These are phyloP conservation scores for Monomorium pharaonis DNA, from an alignment of 1,140 invertebrate genomes.

Conservation along the genomic window DNA sequence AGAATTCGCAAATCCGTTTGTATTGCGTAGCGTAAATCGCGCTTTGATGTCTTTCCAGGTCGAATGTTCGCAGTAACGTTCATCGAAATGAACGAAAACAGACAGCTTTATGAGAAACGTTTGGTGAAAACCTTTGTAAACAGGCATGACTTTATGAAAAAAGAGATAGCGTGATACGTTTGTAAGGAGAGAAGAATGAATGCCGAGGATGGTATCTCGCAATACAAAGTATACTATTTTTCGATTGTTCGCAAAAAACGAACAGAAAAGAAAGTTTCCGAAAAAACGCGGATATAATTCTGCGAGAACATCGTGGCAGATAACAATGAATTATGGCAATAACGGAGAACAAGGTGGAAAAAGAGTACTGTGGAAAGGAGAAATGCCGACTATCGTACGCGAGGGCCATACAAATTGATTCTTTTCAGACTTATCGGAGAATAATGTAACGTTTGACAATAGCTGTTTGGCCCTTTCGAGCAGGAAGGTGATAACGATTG, in stretches of 20 bases:
- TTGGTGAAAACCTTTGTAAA: neutral
- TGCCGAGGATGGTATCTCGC: neutral
- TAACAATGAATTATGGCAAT: slow-evolving; percentile 38
- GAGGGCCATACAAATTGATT: slow-evolving; percentile 75
- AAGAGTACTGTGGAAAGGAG: neutral
- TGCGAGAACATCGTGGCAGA: neutral
- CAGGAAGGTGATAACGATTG: slow-evolving; percentile 3
- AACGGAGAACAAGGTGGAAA: slow-evolving; percentile 33
- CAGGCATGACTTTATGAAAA: slow-evolving; percentile 6
- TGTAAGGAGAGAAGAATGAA: slow-evolving; percentile 9
- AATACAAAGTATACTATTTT: neutral
- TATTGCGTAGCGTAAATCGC: slow-evolving; percentile 4
- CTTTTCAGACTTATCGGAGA: slow-evolving; percentile 76
- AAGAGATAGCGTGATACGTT: neutral
- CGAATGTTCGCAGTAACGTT: slow-evolving; percentile 14
- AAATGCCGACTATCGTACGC: neutral
- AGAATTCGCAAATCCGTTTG: slow-evolving; percentile 50
- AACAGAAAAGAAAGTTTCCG: neutral
- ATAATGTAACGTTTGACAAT: slow-evolving; percentile 79
- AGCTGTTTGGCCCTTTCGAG: slow-evolving; percentile 67
- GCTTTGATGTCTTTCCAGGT: slow-evolving; percentile 32
- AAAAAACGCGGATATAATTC: neutral
- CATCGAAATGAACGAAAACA: slow-evolving; percentile 13
- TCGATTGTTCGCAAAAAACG: neutral
- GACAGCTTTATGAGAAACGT: slow-evolving; percentile 10